Conservation (phyloP, 2,888 invertebrate genomes). For the Microdon myrmicae region DNA sequence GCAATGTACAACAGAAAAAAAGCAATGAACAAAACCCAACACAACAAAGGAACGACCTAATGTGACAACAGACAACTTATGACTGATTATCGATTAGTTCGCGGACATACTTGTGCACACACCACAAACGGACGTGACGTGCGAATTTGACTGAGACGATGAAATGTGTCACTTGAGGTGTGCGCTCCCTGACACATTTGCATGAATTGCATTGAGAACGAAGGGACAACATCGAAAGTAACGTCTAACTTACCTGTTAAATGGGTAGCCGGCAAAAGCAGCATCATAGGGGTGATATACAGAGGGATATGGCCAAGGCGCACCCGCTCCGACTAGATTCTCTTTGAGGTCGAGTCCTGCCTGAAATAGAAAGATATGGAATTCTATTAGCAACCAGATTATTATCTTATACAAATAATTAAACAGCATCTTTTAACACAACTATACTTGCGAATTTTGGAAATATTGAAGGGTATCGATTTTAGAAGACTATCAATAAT, state of each 20-base stretch:
- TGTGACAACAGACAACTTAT: constrained; percentile 15
- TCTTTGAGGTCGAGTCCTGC: constrained; percentile 90
- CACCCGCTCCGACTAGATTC: constrained; percentile 82
- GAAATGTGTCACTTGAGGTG: constrained; percentile 17
- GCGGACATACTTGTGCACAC: too few relatives aligned
- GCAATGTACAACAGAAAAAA: constrained; percentile 24
- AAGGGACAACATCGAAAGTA: not conserved
- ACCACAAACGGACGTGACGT: constrained; percentile 16
- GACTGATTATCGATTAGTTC: too few relatives aligned
- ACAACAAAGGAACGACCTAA: constrained; percentile 22
- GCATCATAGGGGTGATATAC: constrained; percentile 95
- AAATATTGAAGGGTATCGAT: too few relatives aligned
- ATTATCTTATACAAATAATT: not conserved
- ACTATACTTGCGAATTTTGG: too few relatives aligned
- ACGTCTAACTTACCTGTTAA: constrained; percentile 84
- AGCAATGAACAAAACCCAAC: too few relatives aligned
- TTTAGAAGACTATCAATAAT: too few relatives aligned
- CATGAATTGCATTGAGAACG: not conserved
- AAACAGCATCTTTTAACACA: not conserved
- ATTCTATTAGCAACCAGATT: too few relatives aligned
- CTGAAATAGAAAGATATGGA: constrained; percentile 70
- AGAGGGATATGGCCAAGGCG: constrained; percentile 90
- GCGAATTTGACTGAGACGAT: constrained; percentile 19
- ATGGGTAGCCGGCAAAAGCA: constrained; percentile 92
- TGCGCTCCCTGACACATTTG: constrained; percentile 16